Conservation (phyloP, 2,113 vertebrate genomes). For the Tylochromis polylepis region DNA sequence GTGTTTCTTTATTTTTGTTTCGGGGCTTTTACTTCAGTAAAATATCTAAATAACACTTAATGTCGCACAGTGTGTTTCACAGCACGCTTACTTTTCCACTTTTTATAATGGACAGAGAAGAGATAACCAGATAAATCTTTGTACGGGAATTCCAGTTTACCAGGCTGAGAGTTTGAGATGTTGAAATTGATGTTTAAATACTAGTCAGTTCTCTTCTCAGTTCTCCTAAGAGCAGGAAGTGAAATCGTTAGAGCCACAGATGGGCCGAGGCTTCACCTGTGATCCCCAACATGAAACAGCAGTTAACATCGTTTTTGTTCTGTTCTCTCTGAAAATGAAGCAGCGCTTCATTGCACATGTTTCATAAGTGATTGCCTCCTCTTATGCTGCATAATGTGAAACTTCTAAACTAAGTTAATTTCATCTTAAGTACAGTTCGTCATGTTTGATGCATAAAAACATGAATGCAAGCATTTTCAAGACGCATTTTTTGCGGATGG, state of each 20-base stretch:
- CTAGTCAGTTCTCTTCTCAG: not conserved
- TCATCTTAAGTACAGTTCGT: accelerated
- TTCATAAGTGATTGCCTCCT: not conserved
- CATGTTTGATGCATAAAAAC: not conserved
- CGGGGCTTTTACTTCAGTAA: not conserved
- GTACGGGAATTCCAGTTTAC: not conserved
- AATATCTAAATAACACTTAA: not conserved
- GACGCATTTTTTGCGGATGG: accelerated
- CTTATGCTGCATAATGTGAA: not conserved
- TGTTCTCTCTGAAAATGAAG: not conserved
- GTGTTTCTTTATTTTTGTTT: not conserved
- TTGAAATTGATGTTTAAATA: not conserved
- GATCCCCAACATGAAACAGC: not conserved
- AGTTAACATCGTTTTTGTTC: not conserved
- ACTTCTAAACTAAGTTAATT: not conserved
- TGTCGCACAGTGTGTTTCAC: not conserved
- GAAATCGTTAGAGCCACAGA: not conserved
- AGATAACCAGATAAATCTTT: not conserved
- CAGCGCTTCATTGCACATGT: not conserved
- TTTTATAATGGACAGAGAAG: accelerated
- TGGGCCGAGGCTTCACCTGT: not conserved
- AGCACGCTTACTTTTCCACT: not conserved
- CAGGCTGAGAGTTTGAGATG: not conserved
- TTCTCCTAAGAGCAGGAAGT: not conserved
- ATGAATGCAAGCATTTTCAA: not conserved